These are phyloP conservation scores for Halocynthia aurantium DNA, from an alignment of 23 tunicate genomes.

Conservation along the genomic window DNA sequence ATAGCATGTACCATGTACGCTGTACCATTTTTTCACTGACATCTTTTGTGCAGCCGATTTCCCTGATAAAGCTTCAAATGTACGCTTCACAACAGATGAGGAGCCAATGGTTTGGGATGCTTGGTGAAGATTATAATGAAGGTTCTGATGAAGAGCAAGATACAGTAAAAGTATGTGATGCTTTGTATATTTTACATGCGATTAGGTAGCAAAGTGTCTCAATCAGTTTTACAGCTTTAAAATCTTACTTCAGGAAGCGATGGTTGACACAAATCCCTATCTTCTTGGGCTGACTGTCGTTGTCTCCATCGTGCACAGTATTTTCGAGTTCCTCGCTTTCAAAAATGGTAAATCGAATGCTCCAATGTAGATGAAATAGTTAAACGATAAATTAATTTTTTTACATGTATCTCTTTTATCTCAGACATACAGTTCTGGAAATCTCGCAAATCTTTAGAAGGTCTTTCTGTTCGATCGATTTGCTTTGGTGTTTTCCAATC, in stretches of 20 bases:
- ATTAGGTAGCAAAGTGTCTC: no score
- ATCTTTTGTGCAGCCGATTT: slow-evolving; percentile 38
- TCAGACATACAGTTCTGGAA: slow-evolving; percentile 97
- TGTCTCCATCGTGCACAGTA: slow-evolving; percentile 82
- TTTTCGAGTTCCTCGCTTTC: slow-evolving; percentile 92
- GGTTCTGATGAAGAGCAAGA: slow-evolving; percentile 44
- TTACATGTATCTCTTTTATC: background rate
- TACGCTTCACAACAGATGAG: slow-evolving; percentile 83
- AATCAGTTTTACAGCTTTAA: background rate
- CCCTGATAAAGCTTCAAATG: slow-evolving; percentile 83
- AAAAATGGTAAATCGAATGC: slow-evolving; percentile 37
- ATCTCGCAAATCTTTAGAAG: slow-evolving; percentile 72
- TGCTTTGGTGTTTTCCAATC: slow-evolving; percentile 61
- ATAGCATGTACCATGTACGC: background rate
- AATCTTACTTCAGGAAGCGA: slow-evolving; percentile 47
- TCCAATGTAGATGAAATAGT: background rate
- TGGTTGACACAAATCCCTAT: slow-evolving; percentile 84
- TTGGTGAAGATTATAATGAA: slow-evolving; percentile 53
- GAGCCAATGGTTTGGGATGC: slow-evolving; percentile 65
- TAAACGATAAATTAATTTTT: background rate
- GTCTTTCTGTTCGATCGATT: slow-evolving; percentile 88
- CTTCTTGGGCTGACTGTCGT: slow-evolving; percentile 83
- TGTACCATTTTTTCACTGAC: background rate
- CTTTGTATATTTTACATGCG: background rate
- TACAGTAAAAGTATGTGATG: slow-evolving; percentile 18